Conservation (phyloP, 2,888 invertebrate species). For the Idaea dimidiata region DNA sequence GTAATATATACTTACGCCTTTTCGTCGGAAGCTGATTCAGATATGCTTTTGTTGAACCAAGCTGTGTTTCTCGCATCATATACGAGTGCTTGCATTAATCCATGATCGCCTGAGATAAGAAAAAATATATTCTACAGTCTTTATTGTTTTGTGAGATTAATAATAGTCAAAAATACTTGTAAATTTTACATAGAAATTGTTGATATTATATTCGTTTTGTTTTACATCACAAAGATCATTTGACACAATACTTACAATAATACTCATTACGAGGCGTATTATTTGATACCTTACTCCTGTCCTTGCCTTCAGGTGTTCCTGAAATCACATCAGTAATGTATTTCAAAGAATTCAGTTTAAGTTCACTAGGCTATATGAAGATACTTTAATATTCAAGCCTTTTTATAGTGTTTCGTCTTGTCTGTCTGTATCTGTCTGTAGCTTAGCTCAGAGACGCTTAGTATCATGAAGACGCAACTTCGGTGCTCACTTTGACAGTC, state of each 20-base stretch:
- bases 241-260: conserved; percentile 71
- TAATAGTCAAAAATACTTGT: background rate
- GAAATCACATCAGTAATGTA: conserved; percentile 16
- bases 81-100: conserved; percentile 90
- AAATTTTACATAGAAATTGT: background rate
- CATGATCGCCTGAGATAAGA: conserved; percentile 86
- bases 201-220: too few species aligned
- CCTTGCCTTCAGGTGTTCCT: conserved; percentile 64
- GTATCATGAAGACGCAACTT: too few species aligned
- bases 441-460: too few species aligned
- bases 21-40: conserved; percentile 86
- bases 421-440: too few species aligned
- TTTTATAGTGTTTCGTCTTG: too few species aligned
- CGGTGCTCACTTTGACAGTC: too few species aligned
- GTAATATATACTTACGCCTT: conserved; percentile 64
- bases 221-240: background rate
- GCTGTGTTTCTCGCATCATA: conserved; percentile 94
- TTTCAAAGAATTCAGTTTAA: too few species aligned
- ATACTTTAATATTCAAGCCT: too few species aligned
- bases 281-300: conserved; percentile 63
- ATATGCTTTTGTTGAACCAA: conserved; percentile 91
- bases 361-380: too few species aligned
- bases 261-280: conserved; percentile 71
- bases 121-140: conserved; percentile 5
- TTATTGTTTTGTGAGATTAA: background rate